Percentiles rank a stretch among this genome's conserved stretches.
These are phyloP conservation scores for Thaleichthys pacificus DNA, from an alignment of 2,797 vertebrate species.

Conservation along the genomic window DNA sequence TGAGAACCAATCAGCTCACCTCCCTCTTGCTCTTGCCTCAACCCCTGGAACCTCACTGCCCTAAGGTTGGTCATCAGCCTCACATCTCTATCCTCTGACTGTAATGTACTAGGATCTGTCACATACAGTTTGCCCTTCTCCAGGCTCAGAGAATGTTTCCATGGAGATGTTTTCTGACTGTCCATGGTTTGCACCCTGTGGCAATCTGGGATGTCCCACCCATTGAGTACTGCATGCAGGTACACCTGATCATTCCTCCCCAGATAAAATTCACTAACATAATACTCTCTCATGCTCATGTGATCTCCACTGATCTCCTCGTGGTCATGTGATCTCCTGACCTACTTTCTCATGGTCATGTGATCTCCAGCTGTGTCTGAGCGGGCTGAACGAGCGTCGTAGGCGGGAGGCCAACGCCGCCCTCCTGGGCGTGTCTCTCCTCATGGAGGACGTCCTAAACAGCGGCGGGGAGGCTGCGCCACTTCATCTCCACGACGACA, in stretches of 20 bases:
- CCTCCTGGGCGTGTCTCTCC: constrained; percentile 65
- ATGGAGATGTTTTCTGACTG: constrained; percentile 76
- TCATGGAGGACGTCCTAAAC: constrained; percentile 73
- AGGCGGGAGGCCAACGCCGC: constrained; percentile 67
- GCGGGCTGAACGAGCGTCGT: constrained; percentile 65
- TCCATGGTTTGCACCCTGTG: constrained; percentile 69
- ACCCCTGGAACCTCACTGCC: constrained; percentile 57
- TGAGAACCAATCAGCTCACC: constrained; percentile 50
- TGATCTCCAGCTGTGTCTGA: constrained; percentile 72
- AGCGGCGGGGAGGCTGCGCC: constrained; percentile 36
- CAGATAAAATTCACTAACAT: not conserved
- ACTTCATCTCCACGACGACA: constrained; percentile 51
- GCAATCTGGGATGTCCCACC: constrained; percentile 62
- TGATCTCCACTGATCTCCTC: constrained; percentile 38
- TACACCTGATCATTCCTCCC: constrained; percentile 35
- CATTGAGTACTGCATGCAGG: constrained; percentile 77
- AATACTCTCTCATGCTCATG: not conserved
- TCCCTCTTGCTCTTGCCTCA: constrained; percentile 68
- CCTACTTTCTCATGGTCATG: not conserved
- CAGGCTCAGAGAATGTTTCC: constrained; percentile 71
- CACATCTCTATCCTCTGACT: not conserved
- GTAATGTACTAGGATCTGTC: not conserved
- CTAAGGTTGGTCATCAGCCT: constrained; percentile 56
- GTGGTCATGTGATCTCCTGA: too few relatives aligned
- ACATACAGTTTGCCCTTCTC: constrained; percentile 6